Evolutionary conservation across 2,888 invertebrate genomes (phyloP).

Genomic region (Theristus sp.): DNA sequence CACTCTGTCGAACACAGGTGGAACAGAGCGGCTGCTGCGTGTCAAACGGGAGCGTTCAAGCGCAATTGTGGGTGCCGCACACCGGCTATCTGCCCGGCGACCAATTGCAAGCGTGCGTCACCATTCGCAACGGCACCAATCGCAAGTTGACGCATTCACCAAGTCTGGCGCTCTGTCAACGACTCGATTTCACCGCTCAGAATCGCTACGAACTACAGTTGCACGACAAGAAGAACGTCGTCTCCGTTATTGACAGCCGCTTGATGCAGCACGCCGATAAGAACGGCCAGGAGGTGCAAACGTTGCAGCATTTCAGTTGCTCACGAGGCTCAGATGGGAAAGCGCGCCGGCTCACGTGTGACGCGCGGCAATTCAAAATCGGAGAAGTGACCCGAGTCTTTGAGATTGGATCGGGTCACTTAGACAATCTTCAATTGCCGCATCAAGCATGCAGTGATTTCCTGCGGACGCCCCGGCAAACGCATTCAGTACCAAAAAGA

Average conservation of each 20-base stretch:
- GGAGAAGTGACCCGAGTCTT: no score
- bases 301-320: no score
- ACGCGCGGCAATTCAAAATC: no score
- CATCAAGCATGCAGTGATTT: no score
- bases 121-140: not conserved
- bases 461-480: no score
- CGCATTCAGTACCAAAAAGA: no score
- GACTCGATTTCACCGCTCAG: not conserved
- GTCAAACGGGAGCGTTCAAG: not conserved
- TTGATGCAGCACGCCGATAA: not conserved
- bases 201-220: not conserved
- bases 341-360: no score
- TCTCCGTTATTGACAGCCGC: not conserved
- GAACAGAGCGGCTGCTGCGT: not conserved
- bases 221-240: not conserved
- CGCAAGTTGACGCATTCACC: not conserved
- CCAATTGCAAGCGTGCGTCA: not conserved
- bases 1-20: no score
- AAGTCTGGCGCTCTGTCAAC: not conserved
- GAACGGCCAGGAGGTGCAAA: not conserved
- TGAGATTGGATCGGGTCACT: no score
- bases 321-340: no score
- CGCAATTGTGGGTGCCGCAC: not conserved
- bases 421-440: no score
- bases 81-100: not conserved